Base-by-base conservation (phyloP, 2,888 invertebrate species). In the Saturnia japonica region DNA sequence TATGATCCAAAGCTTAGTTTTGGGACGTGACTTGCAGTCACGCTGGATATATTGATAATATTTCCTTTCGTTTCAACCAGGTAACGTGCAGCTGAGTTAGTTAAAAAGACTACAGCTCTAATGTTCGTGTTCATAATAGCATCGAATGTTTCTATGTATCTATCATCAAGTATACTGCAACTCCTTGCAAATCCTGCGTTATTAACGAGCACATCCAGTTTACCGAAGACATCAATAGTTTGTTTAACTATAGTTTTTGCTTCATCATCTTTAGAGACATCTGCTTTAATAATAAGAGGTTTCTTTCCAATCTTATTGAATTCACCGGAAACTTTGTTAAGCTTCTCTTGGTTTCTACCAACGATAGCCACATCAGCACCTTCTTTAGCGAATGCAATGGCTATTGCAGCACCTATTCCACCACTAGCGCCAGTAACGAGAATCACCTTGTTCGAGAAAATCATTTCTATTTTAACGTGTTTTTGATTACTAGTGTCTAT, bases 371-470 rank as follows among this genome's bases (percentile, higher is more conserved):
- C 83, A 43, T 85, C 85, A 0, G 95, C 96, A 1, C 95, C 96
- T 67, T 95, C 88, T 77, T 94, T 93, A 0, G 96, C 94, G 75
- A 97, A 95, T 62, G 95, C 89, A 0, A 95, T 75, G 0, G 96
- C 96, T 0, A 34, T 34, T 34, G 96, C 94, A 0, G 95, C 95
- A 1, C 96, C 96, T 62, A 96, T 96, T 0, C 96, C 96, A 7
- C 96, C 95, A 80, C 96, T 95, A 0, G 95, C 95, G 9, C 96
- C 88, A 1, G 86, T 88, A 0, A 88, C 76, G 3, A 88, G 69
- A 0, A 87, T 84, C 0, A 86, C 85, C 81, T 87, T 88, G 22
- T 81, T 77, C 67, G 70, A 34, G 34, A 34, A 34, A 34, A 2
- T 34, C 34, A 34, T 34, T 34, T 4, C 6, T 34, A 34, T 4